Conservation (phyloP, 2,113 vertebrate species). For the Pheucticus melanocephalus region DNA sequence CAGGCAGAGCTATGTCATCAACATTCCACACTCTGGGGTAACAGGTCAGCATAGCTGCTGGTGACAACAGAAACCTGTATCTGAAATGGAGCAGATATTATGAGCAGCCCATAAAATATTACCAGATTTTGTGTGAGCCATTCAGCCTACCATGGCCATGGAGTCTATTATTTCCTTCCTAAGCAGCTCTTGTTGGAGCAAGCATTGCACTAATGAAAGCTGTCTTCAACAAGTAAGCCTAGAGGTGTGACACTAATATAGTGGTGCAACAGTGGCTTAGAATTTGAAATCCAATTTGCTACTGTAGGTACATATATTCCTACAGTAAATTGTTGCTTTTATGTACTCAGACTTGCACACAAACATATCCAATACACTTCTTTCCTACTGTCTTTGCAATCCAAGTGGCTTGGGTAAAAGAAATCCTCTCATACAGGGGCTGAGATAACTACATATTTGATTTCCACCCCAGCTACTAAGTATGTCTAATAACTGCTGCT, state of each 20-base stretch:
- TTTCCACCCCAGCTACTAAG: not conserved
- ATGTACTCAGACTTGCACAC: not conserved
- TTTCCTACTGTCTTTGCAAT: not conserved
- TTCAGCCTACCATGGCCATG: not conserved
- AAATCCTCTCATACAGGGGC: not conserved
- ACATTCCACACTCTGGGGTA: not conserved
- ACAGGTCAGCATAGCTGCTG: not conserved
- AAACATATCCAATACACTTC: accelerated
- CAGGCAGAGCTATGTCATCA: not conserved
- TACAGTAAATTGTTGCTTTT: not conserved
- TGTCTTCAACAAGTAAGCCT: not conserved
- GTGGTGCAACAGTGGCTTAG: not conserved
- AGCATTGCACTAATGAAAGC: not conserved
- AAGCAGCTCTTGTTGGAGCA: not conserved
- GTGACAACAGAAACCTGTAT: not conserved
- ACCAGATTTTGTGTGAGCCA: not conserved
- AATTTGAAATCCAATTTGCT: not conserved
- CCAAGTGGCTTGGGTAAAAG: not conserved
- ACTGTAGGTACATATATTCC: not conserved
- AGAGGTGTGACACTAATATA: not conserved
- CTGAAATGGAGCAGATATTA: not conserved
- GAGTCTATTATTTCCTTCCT: not conserved
- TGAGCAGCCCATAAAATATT: not conserved
- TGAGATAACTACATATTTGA: not conserved
- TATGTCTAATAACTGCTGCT: not conserved